These are phyloP conservation scores for Gallinago solitaria DNA, from an alignment of 2,797 vertebrate genomes.

Conservation along the genomic window DNA sequence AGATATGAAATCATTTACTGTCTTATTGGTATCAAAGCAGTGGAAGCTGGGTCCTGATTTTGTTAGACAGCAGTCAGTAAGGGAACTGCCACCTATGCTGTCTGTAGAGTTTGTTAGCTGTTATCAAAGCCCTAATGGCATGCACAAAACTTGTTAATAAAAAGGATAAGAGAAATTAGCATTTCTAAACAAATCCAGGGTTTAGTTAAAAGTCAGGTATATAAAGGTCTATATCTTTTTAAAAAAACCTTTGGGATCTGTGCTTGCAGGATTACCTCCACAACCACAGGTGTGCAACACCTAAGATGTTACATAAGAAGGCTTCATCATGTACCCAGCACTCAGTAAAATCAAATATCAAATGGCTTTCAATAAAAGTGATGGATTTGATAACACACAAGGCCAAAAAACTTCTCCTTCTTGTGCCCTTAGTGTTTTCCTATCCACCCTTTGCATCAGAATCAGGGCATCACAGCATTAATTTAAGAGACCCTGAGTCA, in stretches of 20 bases:
- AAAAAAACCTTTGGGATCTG: neutral
- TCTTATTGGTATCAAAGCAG: neutral
- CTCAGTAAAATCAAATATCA: neutral
- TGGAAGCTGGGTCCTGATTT: neutral
- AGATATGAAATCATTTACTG: neutral
- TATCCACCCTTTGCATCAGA: neutral
- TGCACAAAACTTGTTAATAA: neutral
- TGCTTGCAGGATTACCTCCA: neutral
- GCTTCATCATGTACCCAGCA: neutral
- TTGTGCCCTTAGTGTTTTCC: neutral
- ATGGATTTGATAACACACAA: neutral
- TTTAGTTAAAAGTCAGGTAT: neutral
- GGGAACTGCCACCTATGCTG: neutral
- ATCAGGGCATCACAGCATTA: neutral
- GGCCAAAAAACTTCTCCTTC: neutral
- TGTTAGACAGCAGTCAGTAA: neutral
- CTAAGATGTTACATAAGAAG: neutral
- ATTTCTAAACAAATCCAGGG: neutral
- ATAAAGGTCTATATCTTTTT: neutral
- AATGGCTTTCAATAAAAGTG: neutral
- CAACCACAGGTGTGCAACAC: neutral
- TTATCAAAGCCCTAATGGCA: neutral
- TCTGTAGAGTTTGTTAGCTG: neutral
- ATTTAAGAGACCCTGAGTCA: neutral
- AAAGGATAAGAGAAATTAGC: neutral